A percentile compares a stretch with the other conserved stretches of the same genome.
Conservation (phyloP, 2,888 invertebrate genomes). For the Odontocolon sp. region DNA sequence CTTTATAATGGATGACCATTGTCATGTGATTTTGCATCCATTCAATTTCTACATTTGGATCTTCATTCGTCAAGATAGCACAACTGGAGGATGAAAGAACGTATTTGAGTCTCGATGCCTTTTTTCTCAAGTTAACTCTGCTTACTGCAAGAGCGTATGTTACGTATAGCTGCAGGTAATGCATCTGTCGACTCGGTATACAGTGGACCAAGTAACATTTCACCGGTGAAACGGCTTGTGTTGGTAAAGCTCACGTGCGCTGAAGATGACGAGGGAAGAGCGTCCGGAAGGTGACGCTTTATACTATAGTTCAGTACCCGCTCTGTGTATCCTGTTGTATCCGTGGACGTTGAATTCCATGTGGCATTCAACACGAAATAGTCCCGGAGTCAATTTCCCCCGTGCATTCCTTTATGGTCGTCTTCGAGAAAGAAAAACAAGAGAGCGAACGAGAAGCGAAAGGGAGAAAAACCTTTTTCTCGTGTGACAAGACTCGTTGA, state of each 20-base stretch:
- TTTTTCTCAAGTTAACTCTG: neutral
- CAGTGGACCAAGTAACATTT: conserved; percentile 1
- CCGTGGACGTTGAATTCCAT: conserved; percentile 45
- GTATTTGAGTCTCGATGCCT: neutral
- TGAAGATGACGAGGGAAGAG: conserved; percentile 13
- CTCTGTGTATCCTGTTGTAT: conserved; percentile 46
- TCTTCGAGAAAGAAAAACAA: neutral
- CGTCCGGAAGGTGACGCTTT: conserved; percentile 44
- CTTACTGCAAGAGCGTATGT: neutral
- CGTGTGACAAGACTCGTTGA: neutral
- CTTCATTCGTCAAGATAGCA: neutral
- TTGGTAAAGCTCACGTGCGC: too few relatives aligned
- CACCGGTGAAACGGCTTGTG: neutral
- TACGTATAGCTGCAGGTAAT: conserved; percentile 9
- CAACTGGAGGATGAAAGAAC: neutral
- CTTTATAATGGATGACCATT: too few relatives aligned
- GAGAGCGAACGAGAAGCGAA: neutral
- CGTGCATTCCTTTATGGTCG: conserved; percentile 62
- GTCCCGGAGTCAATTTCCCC: conserved; percentile 67
- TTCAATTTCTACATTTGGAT: neutral
- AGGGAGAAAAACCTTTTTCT: conserved; percentile 4
- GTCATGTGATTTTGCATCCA: neutral
- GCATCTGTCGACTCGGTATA: conserved; percentile 16
- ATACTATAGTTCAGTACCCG: neutral
- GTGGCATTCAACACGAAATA: conserved; percentile 56